phyloP scores from a whole-genome alignment of 2,797 vertebrate genomes.

The Myoxocephalus aenaeus region DNA sequence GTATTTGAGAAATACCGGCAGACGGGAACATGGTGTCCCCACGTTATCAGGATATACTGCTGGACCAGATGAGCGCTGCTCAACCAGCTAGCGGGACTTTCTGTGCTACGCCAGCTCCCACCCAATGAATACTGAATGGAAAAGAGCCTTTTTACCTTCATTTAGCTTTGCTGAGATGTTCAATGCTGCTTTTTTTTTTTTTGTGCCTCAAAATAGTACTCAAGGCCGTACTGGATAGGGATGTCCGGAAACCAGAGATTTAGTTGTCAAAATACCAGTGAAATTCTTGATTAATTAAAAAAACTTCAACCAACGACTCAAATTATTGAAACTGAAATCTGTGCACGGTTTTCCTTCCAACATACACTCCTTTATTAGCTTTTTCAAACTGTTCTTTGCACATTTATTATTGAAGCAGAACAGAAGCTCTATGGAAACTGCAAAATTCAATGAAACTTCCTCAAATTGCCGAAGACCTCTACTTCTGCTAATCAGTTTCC shows the following conservation, averaged over 20 bases:
- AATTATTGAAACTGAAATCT: too few species aligned
- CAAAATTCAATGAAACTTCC: too few species aligned
- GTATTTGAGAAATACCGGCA: neutral
- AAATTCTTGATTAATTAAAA: too few species aligned
- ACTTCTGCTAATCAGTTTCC: too few species aligned
- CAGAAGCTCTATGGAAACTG: too few species aligned
- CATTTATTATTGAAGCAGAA: neutral
- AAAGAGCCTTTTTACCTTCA: neutral
- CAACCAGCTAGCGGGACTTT: neutral
- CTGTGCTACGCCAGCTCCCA: neutral
- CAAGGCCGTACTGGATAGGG: neutral
- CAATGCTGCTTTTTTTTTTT: neutral
- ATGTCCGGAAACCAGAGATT: neutral
- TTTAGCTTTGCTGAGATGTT: neutral
- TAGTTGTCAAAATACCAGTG: neutral
- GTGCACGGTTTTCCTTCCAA: neutral
- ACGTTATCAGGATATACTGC: neutral
- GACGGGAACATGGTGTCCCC: neutral
- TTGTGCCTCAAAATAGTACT: neutral
- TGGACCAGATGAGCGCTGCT: slow-evolving; percentile 1
- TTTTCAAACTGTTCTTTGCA: neutral
- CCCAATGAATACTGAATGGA: neutral
- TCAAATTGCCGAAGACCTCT: too few species aligned
- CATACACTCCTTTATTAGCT: neutral
- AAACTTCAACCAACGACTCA: too few species aligned